These are phyloP conservation scores for Rhabdomys dilectus DNA, from an alignment of 2,113 vertebrate genomes.

Conservation along the genomic window DNA sequence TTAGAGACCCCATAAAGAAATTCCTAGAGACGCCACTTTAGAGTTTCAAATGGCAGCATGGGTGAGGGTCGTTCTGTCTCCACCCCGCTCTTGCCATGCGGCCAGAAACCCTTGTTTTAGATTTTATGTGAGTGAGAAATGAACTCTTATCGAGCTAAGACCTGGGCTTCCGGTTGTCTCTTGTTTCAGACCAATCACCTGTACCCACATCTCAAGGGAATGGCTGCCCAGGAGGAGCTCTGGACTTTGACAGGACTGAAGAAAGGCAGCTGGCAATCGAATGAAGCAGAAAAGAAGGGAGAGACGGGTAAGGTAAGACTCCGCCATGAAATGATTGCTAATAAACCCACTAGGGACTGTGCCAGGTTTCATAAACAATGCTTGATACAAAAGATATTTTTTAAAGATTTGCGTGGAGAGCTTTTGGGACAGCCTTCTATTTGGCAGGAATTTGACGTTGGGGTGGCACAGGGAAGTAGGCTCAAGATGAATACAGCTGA, in stretches of 20 bases:
- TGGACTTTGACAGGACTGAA: neutral
- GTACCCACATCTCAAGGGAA: neutral
- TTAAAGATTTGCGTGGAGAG: neutral
- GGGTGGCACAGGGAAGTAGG: too few species aligned
- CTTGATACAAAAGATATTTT: neutral
- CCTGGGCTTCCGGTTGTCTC: neutral
- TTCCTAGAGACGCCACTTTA: neutral
- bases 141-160: neutral
- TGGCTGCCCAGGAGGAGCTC: neutral
- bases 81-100: neutral
- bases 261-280: neutral
- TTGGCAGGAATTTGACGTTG: too few species aligned
- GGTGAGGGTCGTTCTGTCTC: neutral
- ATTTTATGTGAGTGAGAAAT: constrained; percentile 8
- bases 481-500: too few species aligned
- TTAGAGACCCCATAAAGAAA: neutral
- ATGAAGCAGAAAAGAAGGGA: neutral
- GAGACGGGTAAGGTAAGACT: neutral
- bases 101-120: neutral
- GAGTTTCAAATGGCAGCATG: neutral
- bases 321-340: neutral
- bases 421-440: too few species aligned
- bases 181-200: neutral
- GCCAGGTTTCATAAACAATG: neutral
- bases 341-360: fast-evolving